phyloP scores from a whole-genome alignment of 92 coral and sea anemone genomes.

The Virgularia gustaviana region DNA sequence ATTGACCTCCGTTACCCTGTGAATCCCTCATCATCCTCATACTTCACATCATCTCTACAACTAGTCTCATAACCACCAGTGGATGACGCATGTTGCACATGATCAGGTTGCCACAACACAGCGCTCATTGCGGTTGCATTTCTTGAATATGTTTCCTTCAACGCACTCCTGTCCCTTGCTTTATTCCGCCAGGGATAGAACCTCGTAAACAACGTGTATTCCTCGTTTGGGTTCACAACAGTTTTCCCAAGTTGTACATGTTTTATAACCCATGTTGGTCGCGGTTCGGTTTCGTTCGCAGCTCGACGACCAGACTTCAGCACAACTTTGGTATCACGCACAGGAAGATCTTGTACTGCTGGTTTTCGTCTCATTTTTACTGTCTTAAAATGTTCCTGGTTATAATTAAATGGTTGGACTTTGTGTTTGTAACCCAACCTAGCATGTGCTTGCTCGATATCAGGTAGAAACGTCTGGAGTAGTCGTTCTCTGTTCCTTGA shows the following conservation, averaged over 20 bases:
- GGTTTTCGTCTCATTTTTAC: slow-evolving; percentile 85
- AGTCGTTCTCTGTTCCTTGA: slow-evolving; percentile 68
- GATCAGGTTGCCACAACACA: too few relatives aligned
- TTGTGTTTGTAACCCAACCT: slow-evolving; percentile 67
- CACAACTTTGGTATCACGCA: slow-evolving; percentile 65
- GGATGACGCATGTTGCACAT: too few relatives aligned
- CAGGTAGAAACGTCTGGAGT: slow-evolving; percentile 74
- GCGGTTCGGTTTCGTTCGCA: slow-evolving; percentile 77
- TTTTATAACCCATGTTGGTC: slow-evolving; percentile 79
- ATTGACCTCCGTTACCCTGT: too few relatives aligned
- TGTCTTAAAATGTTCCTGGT: slow-evolving; percentile 81
- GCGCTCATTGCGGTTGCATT: too few relatives aligned
- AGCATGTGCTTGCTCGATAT: slow-evolving; percentile 68
- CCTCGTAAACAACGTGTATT: slow-evolving; percentile 14
- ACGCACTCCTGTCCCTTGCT: neutral
- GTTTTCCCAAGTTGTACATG: slow-evolving; percentile 47
- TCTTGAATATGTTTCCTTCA: neutral
- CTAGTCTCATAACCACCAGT: too few relatives aligned
- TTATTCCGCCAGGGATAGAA: slow-evolving; percentile 21
- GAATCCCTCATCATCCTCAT: too few relatives aligned
- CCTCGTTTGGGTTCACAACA: slow-evolving; percentile 19
- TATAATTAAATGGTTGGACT: slow-evolving; percentile 68
- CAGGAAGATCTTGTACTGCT: slow-evolving; percentile 54
- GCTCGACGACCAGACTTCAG: slow-evolving; percentile 78
- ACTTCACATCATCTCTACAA: too few relatives aligned